Percentiles rank a stretch among this genome's conserved stretches.
Conservation (phyloP, 2,888 invertebrate genomes). For the Polylopha cassiicola region DNA sequence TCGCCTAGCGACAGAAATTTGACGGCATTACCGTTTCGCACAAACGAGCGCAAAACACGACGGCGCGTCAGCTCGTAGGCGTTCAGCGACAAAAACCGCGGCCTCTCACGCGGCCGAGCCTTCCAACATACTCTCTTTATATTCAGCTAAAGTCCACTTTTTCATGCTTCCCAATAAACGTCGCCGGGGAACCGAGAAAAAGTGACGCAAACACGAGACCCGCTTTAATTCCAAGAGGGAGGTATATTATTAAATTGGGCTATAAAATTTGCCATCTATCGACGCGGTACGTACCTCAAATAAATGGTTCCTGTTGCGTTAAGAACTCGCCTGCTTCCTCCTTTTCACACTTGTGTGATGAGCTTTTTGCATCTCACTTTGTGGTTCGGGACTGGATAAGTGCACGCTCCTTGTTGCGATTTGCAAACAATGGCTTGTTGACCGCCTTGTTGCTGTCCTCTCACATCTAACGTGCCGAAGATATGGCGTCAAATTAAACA, state of each 20-base stretch:
- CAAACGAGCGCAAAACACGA: constrained; percentile 41
- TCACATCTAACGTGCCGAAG: constrained; percentile 57
- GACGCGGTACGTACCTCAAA: constrained; percentile 30
- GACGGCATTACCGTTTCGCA: constrained; percentile 34
- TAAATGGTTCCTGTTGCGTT: constrained; percentile 30
- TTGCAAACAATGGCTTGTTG: constrained; percentile 76
- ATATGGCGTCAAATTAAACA: constrained; percentile 61
- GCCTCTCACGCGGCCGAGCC: constrained; percentile 42
- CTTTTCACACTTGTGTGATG: constrained; percentile 30
- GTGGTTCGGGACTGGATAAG: constrained; percentile 40
- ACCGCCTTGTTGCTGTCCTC: constrained; percentile 57
- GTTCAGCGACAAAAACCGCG: constrained; percentile 46
- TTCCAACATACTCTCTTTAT: constrained; percentile 41
- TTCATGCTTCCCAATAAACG: constrained; percentile 43
- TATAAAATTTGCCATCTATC: constrained; percentile 47
- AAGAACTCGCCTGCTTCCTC: constrained; percentile 24
- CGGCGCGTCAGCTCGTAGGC: constrained; percentile 32
- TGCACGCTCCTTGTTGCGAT: constrained; percentile 57
- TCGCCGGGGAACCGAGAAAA: constrained; percentile 38
- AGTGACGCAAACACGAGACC: constrained; percentile 35
- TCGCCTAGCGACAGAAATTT: constrained; percentile 32
- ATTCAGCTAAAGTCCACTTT: constrained; percentile 51
- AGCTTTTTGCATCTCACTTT: constrained; percentile 39
- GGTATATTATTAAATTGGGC: constrained; percentile 45
- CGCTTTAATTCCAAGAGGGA: constrained; percentile 33